A percentile compares a stretch with the other conserved stretches of the same genome.
Evolutionary conservation across 2,888 invertebrate species (phyloP).

Genomic region (Sceliomorpha sp.): DNA sequence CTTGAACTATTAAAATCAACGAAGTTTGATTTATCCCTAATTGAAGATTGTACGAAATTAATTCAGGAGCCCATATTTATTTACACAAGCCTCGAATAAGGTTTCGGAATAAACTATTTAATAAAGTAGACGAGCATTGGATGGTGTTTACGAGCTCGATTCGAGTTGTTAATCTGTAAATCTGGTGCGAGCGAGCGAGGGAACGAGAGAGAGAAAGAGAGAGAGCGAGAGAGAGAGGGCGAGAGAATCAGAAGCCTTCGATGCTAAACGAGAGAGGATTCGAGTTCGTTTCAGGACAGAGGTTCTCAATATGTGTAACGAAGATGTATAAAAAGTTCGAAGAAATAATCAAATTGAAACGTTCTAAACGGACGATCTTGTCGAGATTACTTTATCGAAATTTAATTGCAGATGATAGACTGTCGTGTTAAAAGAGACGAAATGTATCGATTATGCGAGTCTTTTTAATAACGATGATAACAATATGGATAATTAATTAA

Average conservation of each 20-base stretch:
- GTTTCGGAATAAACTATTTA: constrained; percentile 34
- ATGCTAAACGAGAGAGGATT: constrained; percentile 10
- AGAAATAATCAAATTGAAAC: too few relatives aligned
- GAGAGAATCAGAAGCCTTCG: constrained; percentile 19
- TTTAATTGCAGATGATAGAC: too few relatives aligned
- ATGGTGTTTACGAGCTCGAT: constrained; percentile 44
- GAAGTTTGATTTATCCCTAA: constrained; percentile 20
- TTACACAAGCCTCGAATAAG: constrained; percentile 20
- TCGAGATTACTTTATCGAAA: too few relatives aligned
- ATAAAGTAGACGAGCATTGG: constrained; percentile 30
- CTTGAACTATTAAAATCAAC: constrained; percentile 15
- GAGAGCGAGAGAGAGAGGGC: too few relatives aligned
- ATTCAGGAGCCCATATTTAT: constrained; percentile 20
- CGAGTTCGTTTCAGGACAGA: constrained; percentile 31
- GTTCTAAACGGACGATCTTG: too few relatives aligned
- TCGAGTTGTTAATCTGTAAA: constrained; percentile 31
- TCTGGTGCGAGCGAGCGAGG: constrained; percentile 1
- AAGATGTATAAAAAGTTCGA: constrained; percentile 8
- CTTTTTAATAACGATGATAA: too few relatives aligned
- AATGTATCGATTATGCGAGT: too few relatives aligned
- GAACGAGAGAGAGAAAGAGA: too few relatives aligned
- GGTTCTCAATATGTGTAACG: constrained; percentile 34
- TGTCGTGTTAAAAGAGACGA: too few relatives aligned
- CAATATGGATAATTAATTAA: too few relatives aligned
- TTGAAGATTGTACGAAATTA: constrained; percentile 21